These are phyloP conservation scores for Dinocampus coccinellae DNA, from an alignment of 2,888 invertebrate genomes.

Conservation along the genomic window DNA sequence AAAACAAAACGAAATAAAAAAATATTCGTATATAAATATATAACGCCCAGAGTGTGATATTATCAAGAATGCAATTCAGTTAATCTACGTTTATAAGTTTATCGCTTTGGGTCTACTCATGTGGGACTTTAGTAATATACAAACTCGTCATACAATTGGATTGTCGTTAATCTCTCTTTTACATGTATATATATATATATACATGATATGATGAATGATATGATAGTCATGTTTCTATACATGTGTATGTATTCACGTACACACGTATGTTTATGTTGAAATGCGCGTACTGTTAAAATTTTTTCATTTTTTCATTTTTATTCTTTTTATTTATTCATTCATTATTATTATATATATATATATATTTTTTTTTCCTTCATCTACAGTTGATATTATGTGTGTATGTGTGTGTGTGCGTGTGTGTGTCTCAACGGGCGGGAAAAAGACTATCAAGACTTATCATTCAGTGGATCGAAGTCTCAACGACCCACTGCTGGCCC, in stretches of 20 bases:
- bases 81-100: constrained; percentile 66
- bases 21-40: too few relatives aligned
- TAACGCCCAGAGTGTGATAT: too few relatives aligned
- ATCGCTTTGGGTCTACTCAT: constrained; percentile 52
- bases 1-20: too few relatives aligned
- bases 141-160: constrained; percentile 26
- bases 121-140: not conserved
- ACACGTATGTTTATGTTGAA: not conserved
- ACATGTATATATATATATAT: constrained; percentile 19
- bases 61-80: constrained; percentile 55
- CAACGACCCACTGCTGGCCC: constrained; percentile 33
- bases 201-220: not conserved
- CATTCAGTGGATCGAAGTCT: constrained; percentile 26
- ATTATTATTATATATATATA: too few relatives aligned
- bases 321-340: too few relatives aligned
- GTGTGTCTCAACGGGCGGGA: constrained; percentile 13
- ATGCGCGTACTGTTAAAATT: not conserved
- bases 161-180: constrained; percentile 26
- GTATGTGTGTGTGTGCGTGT: too few relatives aligned
- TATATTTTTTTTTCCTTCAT: not conserved
- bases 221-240: not conserved
- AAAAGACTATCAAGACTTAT: constrained; percentile 20
- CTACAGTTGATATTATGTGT: not conserved
- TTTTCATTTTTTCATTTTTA: constrained; percentile 2
- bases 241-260: not conserved